These are phyloP conservation scores for Hydropsyche tenuis DNA, from an alignment of 1,140 invertebrate genomes.

Conservation along the genomic window DNA sequence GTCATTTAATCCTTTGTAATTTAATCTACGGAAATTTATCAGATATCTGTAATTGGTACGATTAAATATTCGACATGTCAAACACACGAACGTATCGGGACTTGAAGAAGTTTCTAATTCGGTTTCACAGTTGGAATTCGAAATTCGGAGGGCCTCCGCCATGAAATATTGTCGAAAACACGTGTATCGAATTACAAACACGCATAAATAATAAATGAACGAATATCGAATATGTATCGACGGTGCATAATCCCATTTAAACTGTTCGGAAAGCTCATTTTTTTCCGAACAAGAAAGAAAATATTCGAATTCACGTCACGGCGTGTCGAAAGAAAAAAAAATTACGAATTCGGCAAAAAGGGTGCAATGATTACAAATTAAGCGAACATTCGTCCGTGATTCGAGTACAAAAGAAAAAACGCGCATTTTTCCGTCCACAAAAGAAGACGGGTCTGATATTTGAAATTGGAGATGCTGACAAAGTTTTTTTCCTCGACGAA, in stretches of 20 bases:
- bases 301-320: slow-evolving; percentile 22
- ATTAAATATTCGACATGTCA: slow-evolving; percentile 18
- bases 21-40: neutral
- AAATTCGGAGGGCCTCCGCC: neutral
- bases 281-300: too few species aligned
- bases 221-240: too few species aligned
- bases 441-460: slow-evolving; percentile 10
- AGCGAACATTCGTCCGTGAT: slow-evolving; percentile 30
- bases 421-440: neutral
- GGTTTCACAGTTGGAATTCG: slow-evolving; percentile 13
- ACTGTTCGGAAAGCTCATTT: too few species aligned
- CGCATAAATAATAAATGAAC: too few species aligned
- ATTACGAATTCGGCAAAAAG: slow-evolving; percentile 3
- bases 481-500: neutral
- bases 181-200: too few species aligned
- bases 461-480: slow-evolving; percentile 1
- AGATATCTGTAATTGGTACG: slow-evolving; percentile 22
- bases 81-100: neutral
- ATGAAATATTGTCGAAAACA: too few species aligned
- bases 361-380: slow-evolving; percentile 38
- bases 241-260: too few species aligned
- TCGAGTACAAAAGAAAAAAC: slow-evolving; percentile 15
- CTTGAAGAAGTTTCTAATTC: neutral
- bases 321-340: neutral
- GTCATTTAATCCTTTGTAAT: slow-evolving; percentile 17